These are phyloP conservation scores for Brachionus manjavacas DNA, from an alignment of 1,140 invertebrate genomes.

Conservation along the genomic window DNA sequence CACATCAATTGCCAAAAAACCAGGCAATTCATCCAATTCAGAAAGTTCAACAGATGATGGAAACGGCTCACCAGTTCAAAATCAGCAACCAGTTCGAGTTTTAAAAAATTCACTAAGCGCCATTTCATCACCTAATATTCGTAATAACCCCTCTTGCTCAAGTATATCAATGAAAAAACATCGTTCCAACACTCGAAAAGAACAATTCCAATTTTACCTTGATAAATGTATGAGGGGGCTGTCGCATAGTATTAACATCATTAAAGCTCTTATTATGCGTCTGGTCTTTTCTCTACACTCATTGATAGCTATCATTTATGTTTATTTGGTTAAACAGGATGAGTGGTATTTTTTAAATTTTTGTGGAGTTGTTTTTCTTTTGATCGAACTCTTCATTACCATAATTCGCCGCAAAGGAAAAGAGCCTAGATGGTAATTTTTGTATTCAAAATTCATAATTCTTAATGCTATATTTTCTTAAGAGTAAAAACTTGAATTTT, in stretches of 20 bases:
- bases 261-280: slow-evolving; percentile 48
- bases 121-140: background rate
- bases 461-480: too few relatives aligned
- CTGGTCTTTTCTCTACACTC: slow-evolving; percentile 48
- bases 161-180: background rate
- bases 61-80: background rate
- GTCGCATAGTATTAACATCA: slow-evolving; percentile 44
- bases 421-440: slow-evolving; percentile 41
- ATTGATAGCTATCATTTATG: slow-evolving; percentile 48
- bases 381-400: slow-evolving; percentile 47
- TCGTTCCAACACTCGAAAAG: background rate
- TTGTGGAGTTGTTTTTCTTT: slow-evolving; percentile 45
- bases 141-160: background rate
- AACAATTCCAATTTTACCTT: slow-evolving; percentile 3
- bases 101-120: background rate
- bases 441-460: background rate
- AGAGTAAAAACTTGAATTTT: background rate
- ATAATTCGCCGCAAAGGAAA: slow-evolving; percentile 47
- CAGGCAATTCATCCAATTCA: background rate
- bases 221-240: slow-evolving; percentile 22
- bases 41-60: background rate
- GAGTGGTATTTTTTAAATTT: slow-evolving; percentile 47
- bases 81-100: background rate
- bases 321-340: slow-evolving; percentile 45
- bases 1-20: background rate